These are phyloP conservation scores for Subacronicta megacephala DNA, from an alignment of 2,888 invertebrate species.

Conservation along the genomic window DNA sequence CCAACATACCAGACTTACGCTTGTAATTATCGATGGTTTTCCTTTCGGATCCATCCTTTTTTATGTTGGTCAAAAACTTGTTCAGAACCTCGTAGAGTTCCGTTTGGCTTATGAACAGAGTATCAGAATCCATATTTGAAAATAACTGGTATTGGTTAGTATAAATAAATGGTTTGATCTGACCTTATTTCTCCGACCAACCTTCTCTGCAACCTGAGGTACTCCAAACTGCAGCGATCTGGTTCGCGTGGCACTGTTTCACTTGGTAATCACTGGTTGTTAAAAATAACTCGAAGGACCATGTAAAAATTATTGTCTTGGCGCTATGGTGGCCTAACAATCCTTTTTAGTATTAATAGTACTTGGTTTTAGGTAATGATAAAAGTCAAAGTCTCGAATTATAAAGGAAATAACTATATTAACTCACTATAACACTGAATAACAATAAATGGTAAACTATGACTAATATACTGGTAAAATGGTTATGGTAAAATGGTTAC, in stretches of 20 bases:
- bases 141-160: not conserved
- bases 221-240: not conserved
- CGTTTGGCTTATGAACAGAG: conserved; percentile 10
- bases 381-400: no score
- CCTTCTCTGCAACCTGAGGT: not conserved
- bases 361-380: no score
- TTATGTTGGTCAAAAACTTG: conserved; percentile 4
- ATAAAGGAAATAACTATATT: no score
- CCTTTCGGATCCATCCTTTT: not conserved
- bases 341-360: no score
- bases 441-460: no score
- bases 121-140: conserved; percentile 1
- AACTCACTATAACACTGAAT: no score
- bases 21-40: conserved; percentile 5
- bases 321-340: no score
- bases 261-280: not conserved
- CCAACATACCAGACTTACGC: not conserved
- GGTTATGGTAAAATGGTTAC: no score
- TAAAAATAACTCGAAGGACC: no score
- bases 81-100: not conserved
- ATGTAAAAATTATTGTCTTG: no score
- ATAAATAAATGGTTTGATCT: conserved; percentile 8
- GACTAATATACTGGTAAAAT: no score
- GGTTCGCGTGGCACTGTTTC: conserved; percentile 7
- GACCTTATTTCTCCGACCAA: conserved; percentile 1